phyloP scores from a whole-genome alignment of 2,113 vertebrate genomes.

The Melanocharis versteri region DNA sequence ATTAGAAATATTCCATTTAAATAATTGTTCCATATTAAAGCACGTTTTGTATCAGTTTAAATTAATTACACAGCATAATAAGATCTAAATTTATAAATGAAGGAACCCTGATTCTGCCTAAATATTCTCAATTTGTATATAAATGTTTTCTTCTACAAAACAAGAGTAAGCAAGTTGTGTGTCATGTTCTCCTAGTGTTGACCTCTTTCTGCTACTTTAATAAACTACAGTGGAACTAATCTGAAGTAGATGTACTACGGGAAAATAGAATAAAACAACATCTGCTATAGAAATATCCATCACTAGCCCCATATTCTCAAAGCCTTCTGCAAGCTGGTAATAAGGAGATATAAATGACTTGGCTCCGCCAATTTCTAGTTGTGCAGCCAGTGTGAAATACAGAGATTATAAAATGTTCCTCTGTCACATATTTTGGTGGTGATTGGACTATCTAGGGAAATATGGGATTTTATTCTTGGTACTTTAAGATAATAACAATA shows the following conservation, averaged over 20 bases:
- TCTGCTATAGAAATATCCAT: slow-evolving; percentile 72
- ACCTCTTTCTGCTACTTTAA: slow-evolving; percentile 62
- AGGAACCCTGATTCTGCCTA: not conserved
- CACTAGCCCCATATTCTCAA: slow-evolving; percentile 54
- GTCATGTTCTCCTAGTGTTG: not conserved
- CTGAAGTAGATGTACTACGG: slow-evolving; percentile 32
- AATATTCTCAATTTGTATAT: not conserved
- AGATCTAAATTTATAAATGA: not conserved
- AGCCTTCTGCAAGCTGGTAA: slow-evolving; percentile 64
- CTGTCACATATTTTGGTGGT: slow-evolving; percentile 63
- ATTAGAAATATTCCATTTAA: not conserved
- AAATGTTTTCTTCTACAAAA: not conserved
- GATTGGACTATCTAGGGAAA: slow-evolving; percentile 70
- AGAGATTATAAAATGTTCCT: slow-evolving; percentile 69
- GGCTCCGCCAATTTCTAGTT: slow-evolving; percentile 66
- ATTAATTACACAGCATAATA: not conserved
- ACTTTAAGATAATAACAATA: slow-evolving; percentile 74
- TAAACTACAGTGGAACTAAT: slow-evolving; percentile 62
- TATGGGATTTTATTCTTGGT: slow-evolving; percentile 71
- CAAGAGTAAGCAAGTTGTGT: slow-evolving; percentile 8
- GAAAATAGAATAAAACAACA: slow-evolving; percentile 55
- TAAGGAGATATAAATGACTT: slow-evolving; percentile 74
- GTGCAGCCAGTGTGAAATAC: slow-evolving; percentile 68
- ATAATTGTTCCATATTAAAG: not conserved
- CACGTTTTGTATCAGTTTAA: not conserved